Evolutionary conservation across 2,888 invertebrate genomes (phyloP), one percentile per base, ranked within the genome.

Genomic region (Leptopilina drosophilae): DNA sequence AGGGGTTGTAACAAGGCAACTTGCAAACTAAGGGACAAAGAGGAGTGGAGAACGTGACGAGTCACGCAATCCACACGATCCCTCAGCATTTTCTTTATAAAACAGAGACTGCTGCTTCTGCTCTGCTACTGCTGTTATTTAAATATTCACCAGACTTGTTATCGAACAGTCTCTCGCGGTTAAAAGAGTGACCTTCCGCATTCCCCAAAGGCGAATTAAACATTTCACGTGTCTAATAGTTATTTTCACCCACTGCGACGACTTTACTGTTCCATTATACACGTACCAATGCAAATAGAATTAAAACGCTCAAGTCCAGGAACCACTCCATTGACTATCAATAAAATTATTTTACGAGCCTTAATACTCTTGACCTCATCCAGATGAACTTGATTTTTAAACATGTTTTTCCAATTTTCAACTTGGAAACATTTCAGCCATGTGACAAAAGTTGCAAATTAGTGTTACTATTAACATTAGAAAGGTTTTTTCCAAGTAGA

Each of bases 71-170:
- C 56, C 53, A 53, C 56, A 53, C 73, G 53, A 26, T 53, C n/a
- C 73, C 49, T 12, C 12, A 9, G 1, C 26, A n/a, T 53, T 33
- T 26, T 26, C 73, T 73, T 69, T 69, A 49, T 46, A 69, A 33
- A 33, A 20, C 64, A 14, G 83, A 82, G 7, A 4, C 81, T 83
- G 82, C 83, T 80, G 83, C n/a, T n/a, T n/a, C n/a, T n/a, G n/a
- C n/a, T n/a, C n/a, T n/a, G 20, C 20, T 20, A 20, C 20, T 20
- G 82, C 83, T 80, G 83, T 80, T 78, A 79, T 83, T 85, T 81
- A 84, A 83, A 84, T 84, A 85, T 84, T 85, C 84, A 84, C 75
- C 75, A 81, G 77, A 77, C 81, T 84, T 81, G 80, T 84, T 84
- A 82, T 83, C 81, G 82, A 84, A 82, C 81, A 80, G 81, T 79